Evolutionary conservation across 2,888 invertebrate species (phyloP), one percentile per base, ranked within the genome.

Genomic region (Synergus laeviventris): DNA sequence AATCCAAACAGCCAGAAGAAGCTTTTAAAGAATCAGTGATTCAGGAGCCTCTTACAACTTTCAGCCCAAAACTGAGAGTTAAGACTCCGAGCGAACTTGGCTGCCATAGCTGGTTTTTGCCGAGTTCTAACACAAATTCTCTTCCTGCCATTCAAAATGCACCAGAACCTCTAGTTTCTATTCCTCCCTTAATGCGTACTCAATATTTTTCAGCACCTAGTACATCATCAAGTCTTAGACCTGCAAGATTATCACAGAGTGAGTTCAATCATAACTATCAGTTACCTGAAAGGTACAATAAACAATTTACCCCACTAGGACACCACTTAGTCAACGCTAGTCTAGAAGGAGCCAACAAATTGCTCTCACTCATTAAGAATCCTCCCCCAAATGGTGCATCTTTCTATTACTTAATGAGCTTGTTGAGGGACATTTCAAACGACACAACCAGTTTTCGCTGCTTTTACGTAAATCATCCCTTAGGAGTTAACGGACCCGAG

Each of bases 21-120:
- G 18, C 2, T 7, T 49, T 8, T 4, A 7, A 16, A 54, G 21
- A 21, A 1, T 11, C 54, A 0, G 9, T 24, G 2, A 54, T 7
- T 18, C 11, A 56, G 21, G 18, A 56, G 21, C 12, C 24, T 24
- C 11, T 3, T 21, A 11, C n/a, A 54, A 8, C n/a, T 49, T 49
- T 4, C 36, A 1, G 16, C 3, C 70, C 45, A n/a, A 49, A n/a
- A 49, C 16, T 70, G 3, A 9, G 70, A 14, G 70, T 70, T 2
- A 70, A 36, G 49, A n/a, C 31, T 36, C 36, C 18, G 21, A 49
- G 45, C 18, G 70, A 70, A 24, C 70, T 70, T 31, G 70, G 70
- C 18, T 49, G 70, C n/a, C 11, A 24, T 9, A 42, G 21, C 1
- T 42, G 45, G 66, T 24, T 2, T 39, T 5, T 36, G 36, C 16